These are phyloP conservation scores for Leptinotarsa rubiginosa DNA, from an alignment of 2,888 invertebrate species.

Conservation along the genomic window DNA sequence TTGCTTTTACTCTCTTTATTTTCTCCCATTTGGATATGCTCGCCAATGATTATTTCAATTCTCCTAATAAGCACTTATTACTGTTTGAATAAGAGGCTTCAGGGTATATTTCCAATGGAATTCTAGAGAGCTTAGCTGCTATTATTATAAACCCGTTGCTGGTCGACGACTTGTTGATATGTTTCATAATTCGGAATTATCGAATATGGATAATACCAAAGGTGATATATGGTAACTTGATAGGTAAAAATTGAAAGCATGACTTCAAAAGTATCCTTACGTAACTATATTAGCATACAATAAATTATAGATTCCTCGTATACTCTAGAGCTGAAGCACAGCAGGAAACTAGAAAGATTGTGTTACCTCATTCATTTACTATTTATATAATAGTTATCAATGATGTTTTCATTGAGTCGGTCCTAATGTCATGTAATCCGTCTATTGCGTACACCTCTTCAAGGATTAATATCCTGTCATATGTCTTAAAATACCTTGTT, in stretches of 20 bases:
- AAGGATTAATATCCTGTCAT: slow-evolving; percentile 1
- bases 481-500: slow-evolving; percentile 11
- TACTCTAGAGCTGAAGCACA: neutral
- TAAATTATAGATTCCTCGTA: slow-evolving; percentile 14
- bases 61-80: slow-evolving; percentile 7
- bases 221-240: neutral
- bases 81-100: slow-evolving; percentile 2
- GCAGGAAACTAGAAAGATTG: slow-evolving; percentile 7
- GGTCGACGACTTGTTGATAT: neutral
- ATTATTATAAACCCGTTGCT: slow-evolving; percentile 10
- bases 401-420: neutral
- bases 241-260: neutral
- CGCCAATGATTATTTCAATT: neutral
- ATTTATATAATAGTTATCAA: slow-evolving; percentile 8
- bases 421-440: slow-evolving; percentile 10
- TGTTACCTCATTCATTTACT: slow-evolving; percentile 1
- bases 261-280: slow-evolving; percentile 7
- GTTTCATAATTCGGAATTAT: slow-evolving; percentile 8
- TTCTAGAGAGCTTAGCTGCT: neutral
- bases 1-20: neutral
- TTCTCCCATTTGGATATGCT: neutral
- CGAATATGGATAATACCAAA: slow-evolving; percentile 2
- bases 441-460: slow-evolving; percentile 6
- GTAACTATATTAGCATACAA: slow-evolving; percentile 8
- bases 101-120: neutral